phyloP scores from a whole-genome alignment of 2,797 vertebrate genomes.

The Fundulus diaphanus region DNA sequence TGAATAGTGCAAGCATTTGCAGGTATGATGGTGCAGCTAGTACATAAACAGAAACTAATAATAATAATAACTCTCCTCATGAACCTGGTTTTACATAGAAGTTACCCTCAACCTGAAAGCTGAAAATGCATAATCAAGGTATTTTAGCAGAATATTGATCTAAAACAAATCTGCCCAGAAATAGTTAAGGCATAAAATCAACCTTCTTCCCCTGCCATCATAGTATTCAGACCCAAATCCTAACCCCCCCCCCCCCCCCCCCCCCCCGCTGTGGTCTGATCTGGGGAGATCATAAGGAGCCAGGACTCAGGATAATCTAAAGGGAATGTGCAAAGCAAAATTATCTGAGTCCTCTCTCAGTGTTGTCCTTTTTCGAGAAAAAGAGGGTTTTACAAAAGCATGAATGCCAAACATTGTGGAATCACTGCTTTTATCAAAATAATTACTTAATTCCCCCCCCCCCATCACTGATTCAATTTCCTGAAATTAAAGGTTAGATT shows the following conservation, averaged over 20 bases:
- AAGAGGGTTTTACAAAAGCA: not conserved
- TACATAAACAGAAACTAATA: too few species aligned
- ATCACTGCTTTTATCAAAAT: not conserved
- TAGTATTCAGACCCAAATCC: not conserved
- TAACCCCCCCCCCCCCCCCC: too few species aligned
- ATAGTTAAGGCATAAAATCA: not conserved
- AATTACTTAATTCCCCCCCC: too few species aligned
- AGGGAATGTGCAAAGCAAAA: not conserved
- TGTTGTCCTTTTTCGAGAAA: not conserved
- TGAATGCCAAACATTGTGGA: not conserved
- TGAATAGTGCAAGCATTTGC: too few species aligned
- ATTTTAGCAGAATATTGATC: not conserved
- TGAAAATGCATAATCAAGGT: not conserved
- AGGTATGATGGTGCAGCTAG: too few species aligned
- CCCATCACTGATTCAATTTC: not conserved
- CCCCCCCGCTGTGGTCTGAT: not conserved
- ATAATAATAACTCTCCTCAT: not conserved
- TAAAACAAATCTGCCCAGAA: not conserved
- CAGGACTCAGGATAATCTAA: not conserved
- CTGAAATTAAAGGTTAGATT: not conserved
- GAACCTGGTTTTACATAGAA: not conserved
- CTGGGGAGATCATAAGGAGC: not conserved
- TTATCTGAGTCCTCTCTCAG: not conserved
- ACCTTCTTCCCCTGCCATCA: not conserved
- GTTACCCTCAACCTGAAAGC: not conserved